Conservation (phyloP, 2,888 invertebrate species). For the Xestia rhomboidea region DNA sequence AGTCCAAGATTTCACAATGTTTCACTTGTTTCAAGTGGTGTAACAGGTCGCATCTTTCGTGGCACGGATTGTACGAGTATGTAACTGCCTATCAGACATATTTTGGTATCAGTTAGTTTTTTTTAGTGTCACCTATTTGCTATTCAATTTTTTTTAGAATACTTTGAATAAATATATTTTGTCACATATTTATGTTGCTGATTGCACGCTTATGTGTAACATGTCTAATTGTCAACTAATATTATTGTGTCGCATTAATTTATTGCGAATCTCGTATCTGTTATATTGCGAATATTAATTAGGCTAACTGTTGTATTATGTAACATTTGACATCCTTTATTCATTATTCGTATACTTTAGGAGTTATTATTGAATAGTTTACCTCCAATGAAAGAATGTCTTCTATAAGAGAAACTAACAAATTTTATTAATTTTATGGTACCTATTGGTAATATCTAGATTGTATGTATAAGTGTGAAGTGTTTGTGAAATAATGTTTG, state of each 20-base stretch:
- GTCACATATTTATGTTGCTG: background rate
- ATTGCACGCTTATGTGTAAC: background rate
- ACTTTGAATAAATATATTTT: background rate
- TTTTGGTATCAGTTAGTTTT: background rate
- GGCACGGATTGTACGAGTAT: too few species aligned
- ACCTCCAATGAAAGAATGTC: background rate
- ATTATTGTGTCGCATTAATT: conserved; percentile 21
- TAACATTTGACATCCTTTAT: conserved; percentile 22
- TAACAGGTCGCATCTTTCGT: too few species aligned
- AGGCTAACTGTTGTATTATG: conserved; percentile 30
- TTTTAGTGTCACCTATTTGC: background rate
- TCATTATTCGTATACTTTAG: background rate
- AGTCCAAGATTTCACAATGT: too few species aligned
- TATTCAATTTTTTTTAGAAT: background rate
- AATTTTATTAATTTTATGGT: conserved; percentile 13
- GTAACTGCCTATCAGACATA: background rate
- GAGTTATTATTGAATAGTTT: background rate
- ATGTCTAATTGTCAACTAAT: conserved; percentile 18
- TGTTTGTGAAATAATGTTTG: conserved; percentile 16
- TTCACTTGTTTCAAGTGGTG: too few species aligned
- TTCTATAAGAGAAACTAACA: background rate
- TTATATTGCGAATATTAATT: conserved; percentile 33
- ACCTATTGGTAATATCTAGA: conserved; percentile 15
- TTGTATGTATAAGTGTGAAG: background rate
- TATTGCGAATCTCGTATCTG: conserved; percentile 29